A percentile compares a stretch with the other conserved stretches of the same genome.
phyloP scores from a whole-genome alignment of 2,113 vertebrate genomes.

The Rhea americana region DNA sequence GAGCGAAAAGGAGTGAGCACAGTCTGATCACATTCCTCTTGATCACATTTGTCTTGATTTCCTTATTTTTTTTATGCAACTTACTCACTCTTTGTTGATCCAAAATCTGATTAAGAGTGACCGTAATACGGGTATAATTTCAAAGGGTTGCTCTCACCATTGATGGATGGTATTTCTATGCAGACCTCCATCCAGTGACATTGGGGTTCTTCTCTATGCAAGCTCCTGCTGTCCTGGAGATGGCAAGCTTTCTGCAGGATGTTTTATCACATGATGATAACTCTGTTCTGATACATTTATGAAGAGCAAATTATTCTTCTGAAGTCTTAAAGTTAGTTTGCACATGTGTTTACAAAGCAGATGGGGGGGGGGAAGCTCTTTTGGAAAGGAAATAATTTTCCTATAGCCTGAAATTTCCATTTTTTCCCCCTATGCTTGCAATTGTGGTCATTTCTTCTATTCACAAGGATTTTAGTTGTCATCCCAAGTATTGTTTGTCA shows the following conservation, averaged over 20 bases:
- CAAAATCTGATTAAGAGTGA: too few relatives aligned
- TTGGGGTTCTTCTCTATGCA: too few relatives aligned
- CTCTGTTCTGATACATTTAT: background rate
- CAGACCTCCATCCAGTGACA: background rate
- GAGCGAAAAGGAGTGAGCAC: background rate
- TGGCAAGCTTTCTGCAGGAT: too few relatives aligned
- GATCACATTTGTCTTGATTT: background rate
- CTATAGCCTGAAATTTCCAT: background rate
- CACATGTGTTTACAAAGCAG: background rate
- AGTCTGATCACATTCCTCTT: background rate
- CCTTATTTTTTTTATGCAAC: background rate
- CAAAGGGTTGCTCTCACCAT: background rate
- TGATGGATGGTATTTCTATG: background rate
- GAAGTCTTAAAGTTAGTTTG: background rate
- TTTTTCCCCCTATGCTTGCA: background rate
- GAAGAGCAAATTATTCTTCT: background rate
- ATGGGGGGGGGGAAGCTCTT: background rate
- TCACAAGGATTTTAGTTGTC: background rate
- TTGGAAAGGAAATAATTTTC: background rate
- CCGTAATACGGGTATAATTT: background rate
- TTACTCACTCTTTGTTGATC: too few relatives aligned
- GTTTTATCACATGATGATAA: background rate
- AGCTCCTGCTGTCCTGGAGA: too few relatives aligned
- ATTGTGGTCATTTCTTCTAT: background rate
- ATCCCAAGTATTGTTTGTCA: background rate